Evolutionary conservation across 2,113 vertebrate genomes (phyloP).

Genomic region (Thunnus thynnus): DNA sequence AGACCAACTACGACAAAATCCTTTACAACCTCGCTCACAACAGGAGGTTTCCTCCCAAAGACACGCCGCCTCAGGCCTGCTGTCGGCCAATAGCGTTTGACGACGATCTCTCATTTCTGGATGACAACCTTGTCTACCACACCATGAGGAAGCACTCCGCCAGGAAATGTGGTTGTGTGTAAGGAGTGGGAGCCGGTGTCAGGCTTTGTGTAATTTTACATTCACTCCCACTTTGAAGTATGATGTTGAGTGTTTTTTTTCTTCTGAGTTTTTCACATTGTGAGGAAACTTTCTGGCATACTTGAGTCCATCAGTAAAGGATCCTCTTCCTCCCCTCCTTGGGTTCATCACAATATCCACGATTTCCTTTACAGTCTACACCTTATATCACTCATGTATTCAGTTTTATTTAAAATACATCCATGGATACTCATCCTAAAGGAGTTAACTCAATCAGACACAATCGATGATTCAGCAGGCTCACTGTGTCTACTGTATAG

Average conservation of each 20-base stretch:
- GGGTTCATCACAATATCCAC: not conserved
- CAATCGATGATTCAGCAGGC: not conserved
- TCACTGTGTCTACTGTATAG: slow-evolving; percentile 33
- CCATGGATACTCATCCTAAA: slow-evolving; percentile 16
- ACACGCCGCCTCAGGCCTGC: slow-evolving; percentile 89
- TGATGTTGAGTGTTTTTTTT: slow-evolving; percentile 22
- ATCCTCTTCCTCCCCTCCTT: not conserved
- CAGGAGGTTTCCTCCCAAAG: slow-evolving; percentile 86
- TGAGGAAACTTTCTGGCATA: slow-evolving; percentile 3
- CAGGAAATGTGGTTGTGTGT: slow-evolving; percentile 94
- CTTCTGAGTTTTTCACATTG: not conserved
- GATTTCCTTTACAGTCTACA: slow-evolving; percentile 13
- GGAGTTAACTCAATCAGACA: slow-evolving; percentile 14
- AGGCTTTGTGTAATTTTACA: slow-evolving; percentile 19
- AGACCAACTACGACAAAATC: slow-evolving; percentile 96
- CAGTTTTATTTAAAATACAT: slow-evolving; percentile 27
- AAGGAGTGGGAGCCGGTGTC: slow-evolving; percentile 22
- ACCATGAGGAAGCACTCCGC: slow-evolving; percentile 96
- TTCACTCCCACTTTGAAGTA: slow-evolving; percentile 8
- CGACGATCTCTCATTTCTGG: slow-evolving; percentile 94
- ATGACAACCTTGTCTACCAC: slow-evolving; percentile 94
- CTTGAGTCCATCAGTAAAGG: slow-evolving; percentile 18
- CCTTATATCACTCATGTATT: slow-evolving; percentile 3
- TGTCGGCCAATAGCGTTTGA: slow-evolving; percentile 94
- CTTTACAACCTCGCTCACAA: slow-evolving; percentile 90